phyloP scores from a whole-genome alignment of 2,888 invertebrate species.

The Brachyopa scutellaris region DNA sequence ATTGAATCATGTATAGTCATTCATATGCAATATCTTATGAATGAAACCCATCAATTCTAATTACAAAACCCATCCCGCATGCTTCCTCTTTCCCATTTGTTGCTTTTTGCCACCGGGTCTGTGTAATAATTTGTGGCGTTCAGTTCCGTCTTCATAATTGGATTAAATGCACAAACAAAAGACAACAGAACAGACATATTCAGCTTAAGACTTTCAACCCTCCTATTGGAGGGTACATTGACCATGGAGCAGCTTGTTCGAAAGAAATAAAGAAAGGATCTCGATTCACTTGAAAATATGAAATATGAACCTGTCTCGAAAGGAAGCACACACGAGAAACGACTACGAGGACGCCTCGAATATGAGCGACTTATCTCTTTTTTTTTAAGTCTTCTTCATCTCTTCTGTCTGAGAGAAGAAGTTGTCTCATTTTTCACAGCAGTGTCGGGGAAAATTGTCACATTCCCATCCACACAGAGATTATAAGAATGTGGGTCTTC shows the following conservation, averaged over 20 bases:
- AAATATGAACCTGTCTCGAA: constrained; percentile 19
- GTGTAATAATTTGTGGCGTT: constrained; percentile 36
- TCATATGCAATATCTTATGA: constrained; percentile 17
- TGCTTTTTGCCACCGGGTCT: too few relatives aligned
- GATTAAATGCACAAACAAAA: constrained; percentile 31
- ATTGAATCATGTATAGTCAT: constrained; percentile 37
- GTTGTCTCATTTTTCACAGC: constrained; percentile 58
- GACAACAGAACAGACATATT: constrained; percentile 21
- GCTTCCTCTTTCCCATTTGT: neutral
- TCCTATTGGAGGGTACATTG: neutral
- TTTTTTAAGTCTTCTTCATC: constrained; percentile 8
- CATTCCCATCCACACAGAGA: constrained; percentile 30
- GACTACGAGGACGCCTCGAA: neutral
- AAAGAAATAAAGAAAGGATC: neutral
- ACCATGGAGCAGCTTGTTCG: neutral
- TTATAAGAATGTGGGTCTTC: constrained; percentile 60
- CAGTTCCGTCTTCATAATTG: constrained; percentile 59
- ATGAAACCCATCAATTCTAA: constrained; percentile 49
- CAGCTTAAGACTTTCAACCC: neutral
- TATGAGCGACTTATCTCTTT: constrained; percentile 4
- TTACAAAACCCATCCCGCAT: constrained; percentile 41
- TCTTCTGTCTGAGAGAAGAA: constrained; percentile 6
- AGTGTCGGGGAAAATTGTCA: constrained; percentile 42
- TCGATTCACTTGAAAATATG: constrained; percentile 13
- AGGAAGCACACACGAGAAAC: constrained; percentile 11